phyloP scores from a whole-genome alignment of 2,888 invertebrate species.

The Eumerus sabulonum region DNA sequence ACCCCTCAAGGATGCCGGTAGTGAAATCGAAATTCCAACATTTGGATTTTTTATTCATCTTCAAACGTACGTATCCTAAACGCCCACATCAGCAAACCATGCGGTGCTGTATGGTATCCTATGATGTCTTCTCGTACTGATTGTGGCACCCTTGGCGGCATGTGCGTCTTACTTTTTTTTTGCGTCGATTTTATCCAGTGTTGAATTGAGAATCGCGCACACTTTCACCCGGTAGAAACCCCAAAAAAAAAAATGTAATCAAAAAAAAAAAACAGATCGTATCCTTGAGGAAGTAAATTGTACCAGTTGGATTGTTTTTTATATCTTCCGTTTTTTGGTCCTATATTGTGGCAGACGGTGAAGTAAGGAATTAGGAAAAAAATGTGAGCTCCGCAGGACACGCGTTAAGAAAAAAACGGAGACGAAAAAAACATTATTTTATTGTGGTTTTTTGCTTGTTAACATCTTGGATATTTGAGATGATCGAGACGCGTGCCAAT shows the following conservation, averaged over 20 bases:
- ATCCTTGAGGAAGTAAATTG: constrained; percentile 57
- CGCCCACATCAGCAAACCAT: constrained; percentile 59
- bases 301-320: constrained; percentile 55
- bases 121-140: constrained; percentile 35
- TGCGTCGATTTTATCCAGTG: constrained; percentile 14
- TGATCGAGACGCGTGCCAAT: constrained; percentile 60
- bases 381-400: constrained; percentile 18
- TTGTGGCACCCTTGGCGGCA: constrained; percentile 60
- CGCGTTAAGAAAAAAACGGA: constrained; percentile 48
- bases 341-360: constrained; percentile 60
- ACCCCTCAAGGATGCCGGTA: constrained; percentile 30
- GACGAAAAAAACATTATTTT: constrained; percentile 27
- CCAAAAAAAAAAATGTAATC: constrained; percentile 5
- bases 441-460: constrained; percentile 29
- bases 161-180: constrained; percentile 41
- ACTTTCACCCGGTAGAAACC: constrained; percentile 41
- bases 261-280: constrained; percentile 7
- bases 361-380: constrained; percentile 1
- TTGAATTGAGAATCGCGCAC: constrained; percentile 60
- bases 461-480: constrained; percentile 52
- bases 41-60: constrained; percentile 31
- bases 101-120: constrained; percentile 22
- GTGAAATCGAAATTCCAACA: constrained; percentile 33
- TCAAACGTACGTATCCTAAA: constrained; percentile 30
- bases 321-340: not conserved